These are phyloP conservation scores for Bombus soroeensis DNA, from an alignment of 1,140 invertebrate species.

Conservation along the genomic window DNA sequence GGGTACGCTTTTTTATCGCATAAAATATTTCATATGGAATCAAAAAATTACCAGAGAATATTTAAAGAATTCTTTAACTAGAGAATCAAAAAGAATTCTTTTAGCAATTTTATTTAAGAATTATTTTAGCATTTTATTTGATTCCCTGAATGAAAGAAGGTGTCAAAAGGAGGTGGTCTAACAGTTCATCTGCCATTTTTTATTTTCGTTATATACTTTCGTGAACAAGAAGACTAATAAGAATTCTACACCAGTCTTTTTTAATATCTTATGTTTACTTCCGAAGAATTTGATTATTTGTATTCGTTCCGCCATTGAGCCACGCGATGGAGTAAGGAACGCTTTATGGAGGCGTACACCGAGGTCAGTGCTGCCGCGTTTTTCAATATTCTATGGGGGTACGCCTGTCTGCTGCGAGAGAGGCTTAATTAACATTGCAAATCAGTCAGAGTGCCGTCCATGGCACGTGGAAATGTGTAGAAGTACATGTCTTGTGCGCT, in stretches of 20 bases:
- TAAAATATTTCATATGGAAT: not conserved
- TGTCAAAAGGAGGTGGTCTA: not conserved
- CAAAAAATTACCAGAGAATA: not conserved
- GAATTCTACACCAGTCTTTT: not conserved
- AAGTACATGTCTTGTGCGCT: conserved; percentile 35
- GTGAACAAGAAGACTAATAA: not conserved
- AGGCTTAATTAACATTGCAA: conserved; percentile 62
- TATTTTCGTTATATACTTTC: too few species aligned
- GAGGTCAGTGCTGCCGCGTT: conserved; percentile 44
- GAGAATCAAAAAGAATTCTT: not conserved
- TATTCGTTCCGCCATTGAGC: conserved; percentile 11
- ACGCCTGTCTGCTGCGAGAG: not conserved
- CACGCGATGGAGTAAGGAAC: not conserved
- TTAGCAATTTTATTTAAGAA: not conserved
- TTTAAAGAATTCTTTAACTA: too few species aligned
- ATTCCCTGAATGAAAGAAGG: not conserved
- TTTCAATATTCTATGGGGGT: conserved; percentile 44
- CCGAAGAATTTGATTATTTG: not conserved
- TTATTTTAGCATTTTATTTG: not conserved
- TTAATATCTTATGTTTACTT: conserved; percentile 4
- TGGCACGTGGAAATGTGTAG: conserved; percentile 19
- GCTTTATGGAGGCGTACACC: conserved; percentile 9
- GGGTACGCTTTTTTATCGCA: not conserved
- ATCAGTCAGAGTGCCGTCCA: conserved; percentile 17
- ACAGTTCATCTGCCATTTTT: not conserved